A percentile compares a stretch with the other conserved stretches of the same genome.
phyloP scores from a whole-genome alignment of 2,888 invertebrate genomes.

The Drepana falcataria region DNA sequence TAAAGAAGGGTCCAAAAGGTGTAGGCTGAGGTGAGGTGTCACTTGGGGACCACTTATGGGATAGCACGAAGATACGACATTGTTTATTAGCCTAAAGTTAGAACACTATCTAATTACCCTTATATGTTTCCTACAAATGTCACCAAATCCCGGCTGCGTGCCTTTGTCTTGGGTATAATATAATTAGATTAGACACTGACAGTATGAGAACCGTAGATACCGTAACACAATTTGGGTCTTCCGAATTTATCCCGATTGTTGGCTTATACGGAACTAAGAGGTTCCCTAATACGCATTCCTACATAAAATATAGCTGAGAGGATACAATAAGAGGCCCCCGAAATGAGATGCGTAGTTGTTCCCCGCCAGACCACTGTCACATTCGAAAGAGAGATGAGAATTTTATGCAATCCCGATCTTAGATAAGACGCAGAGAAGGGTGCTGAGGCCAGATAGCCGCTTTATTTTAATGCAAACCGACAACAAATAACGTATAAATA shows the following conservation, averaged over 20 bases:
- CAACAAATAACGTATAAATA: conserved; percentile 77
- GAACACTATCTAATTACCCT: too few relatives aligned
- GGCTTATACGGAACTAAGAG: conserved; percentile 16
- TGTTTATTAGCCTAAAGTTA: too few relatives aligned
- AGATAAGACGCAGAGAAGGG: conserved; percentile 66
- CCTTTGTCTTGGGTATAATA: background rate
- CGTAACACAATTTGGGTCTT: conserved; percentile 6
- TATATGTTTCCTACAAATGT: too few relatives aligned
- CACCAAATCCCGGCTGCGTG: too few relatives aligned
- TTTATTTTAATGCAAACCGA: conserved; percentile 77
- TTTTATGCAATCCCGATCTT: conserved; percentile 74
- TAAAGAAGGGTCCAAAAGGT: too few relatives aligned
- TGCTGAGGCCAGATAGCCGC: conserved; percentile 67
- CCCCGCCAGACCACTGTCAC: conserved; percentile 54
- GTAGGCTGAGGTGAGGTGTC: too few relatives aligned
- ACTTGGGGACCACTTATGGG: too few relatives aligned
- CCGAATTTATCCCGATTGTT: conserved; percentile 6
- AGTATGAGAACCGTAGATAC: background rate
- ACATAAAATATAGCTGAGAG: conserved; percentile 30
- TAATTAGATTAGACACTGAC: background rate
- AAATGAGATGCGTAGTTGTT: conserved; percentile 62
- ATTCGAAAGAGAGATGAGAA: conserved; percentile 64
- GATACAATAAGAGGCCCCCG: conserved; percentile 31
- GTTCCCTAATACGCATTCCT: conserved; percentile 18
- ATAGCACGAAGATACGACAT: too few relatives aligned